phyloP scores from a whole-genome alignment of 2,797 vertebrate genomes.

The Mergus octosetaceus region DNA sequence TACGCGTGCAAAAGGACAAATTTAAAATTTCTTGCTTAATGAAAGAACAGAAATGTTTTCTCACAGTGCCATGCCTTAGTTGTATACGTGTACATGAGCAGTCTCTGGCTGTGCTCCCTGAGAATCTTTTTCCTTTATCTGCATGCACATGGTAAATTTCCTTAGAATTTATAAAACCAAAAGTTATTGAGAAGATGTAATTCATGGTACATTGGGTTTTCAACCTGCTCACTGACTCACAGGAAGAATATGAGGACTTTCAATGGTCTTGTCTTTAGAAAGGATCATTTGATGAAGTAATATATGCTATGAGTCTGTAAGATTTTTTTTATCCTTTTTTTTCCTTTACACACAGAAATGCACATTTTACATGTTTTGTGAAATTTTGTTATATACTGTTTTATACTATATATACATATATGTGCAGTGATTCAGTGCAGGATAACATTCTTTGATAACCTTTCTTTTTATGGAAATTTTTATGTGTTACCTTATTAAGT shows the following conservation, averaged over 20 bases:
- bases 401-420: too few relatives aligned
- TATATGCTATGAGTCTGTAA: background rate
- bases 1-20: background rate
- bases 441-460: background rate
- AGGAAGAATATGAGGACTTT: background rate
- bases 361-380: background rate
- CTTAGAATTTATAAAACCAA: background rate
- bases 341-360: background rate
- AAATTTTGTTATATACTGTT: background rate
- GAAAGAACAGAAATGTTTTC: background rate
- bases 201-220: background rate
- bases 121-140: background rate
- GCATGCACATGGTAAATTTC: background rate
- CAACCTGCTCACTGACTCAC: background rate
- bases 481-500: conserved; percentile 56
- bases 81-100: background rate
- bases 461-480: background rate
- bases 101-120: background rate
- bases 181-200: background rate
- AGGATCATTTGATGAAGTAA: background rate
- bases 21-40: background rate
- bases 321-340: accelerated
- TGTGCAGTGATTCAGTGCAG: background rate
- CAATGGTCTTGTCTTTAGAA: background rate
- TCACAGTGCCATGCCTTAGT: background rate